Conservation (phyloP, 2,888 invertebrate genomes). For the Pammene fasciana region DNA sequence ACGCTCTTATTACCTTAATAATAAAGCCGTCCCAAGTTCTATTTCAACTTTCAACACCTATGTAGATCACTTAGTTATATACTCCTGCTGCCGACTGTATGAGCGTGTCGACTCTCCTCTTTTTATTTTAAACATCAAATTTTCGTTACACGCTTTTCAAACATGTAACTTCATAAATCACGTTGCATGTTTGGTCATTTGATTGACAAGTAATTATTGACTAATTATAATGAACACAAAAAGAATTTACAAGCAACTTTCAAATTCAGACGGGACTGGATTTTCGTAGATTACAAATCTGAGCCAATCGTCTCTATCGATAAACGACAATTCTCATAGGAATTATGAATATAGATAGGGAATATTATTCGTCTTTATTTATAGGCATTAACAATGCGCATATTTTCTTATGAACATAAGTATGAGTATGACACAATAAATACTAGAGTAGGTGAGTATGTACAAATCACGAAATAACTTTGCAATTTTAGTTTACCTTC, state of each 20-base stretch:
- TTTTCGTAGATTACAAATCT: background rate
- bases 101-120: too few species aligned
- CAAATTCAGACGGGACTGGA: too few species aligned
- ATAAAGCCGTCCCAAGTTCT: too few species aligned
- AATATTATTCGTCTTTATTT: too few species aligned
- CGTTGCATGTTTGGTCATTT: background rate
- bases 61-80: too few species aligned
- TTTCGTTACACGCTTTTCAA: background rate
- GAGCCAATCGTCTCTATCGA: background rate
- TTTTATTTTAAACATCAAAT: too few species aligned
- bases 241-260: too few species aligned
- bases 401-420: too few species aligned
- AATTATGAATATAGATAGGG: background rate
- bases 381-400: too few species aligned
- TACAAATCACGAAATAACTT: background rate
- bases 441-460: background rate
- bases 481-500: constrained; percentile 2
- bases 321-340: background rate
- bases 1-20: too few species aligned
- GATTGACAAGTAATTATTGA: constrained; percentile 6
- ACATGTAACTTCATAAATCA: constrained; percentile 2
- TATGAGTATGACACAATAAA: background rate
- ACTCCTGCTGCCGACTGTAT: too few species aligned
- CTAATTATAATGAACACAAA: background rate
- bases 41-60: too few species aligned